Percentiles rank a stretch among this genome's conserved stretches.
Evolutionary conservation across 2,888 invertebrate genomes (phyloP).

Genomic region (Pyrgus malvae): DNA sequence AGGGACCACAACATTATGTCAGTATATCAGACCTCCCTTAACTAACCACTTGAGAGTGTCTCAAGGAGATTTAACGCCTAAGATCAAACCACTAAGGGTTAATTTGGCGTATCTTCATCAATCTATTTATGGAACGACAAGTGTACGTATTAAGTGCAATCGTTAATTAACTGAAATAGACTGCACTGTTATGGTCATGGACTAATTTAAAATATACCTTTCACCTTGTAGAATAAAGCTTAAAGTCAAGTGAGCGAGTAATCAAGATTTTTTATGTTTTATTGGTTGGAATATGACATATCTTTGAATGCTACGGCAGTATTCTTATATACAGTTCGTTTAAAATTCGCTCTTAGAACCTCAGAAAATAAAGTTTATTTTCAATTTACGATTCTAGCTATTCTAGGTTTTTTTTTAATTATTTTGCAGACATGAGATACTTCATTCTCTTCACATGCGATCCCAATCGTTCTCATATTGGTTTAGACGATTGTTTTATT

Average conservation of each 20-base stretch:
- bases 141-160: constrained; percentile 42
- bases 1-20: neutral
- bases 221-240: constrained; percentile 5
- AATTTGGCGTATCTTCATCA: neutral
- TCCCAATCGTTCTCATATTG: constrained; percentile 13
- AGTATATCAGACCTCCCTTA: constrained; percentile 32
- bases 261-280: constrained; percentile 1
- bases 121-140: constrained; percentile 39
- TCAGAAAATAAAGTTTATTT: constrained; percentile 12
- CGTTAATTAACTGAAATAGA: constrained; percentile 41
- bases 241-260: neutral
- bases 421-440: constrained; percentile 7
- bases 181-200: constrained; percentile 29
- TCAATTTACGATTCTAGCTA: too few relatives aligned
- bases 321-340: neutral
- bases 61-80: constrained; percentile 24
- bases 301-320: constrained; percentile 1
- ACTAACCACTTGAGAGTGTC: constrained; percentile 32
- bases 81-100: neutral
- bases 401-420: too few relatives aligned
- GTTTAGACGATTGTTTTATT: constrained; percentile 12
- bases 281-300: constrained; percentile 7
- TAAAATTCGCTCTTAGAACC: constrained; percentile 3
- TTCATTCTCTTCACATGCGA: constrained; percentile 5
- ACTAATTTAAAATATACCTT: constrained; percentile 25